phyloP scores from a whole-genome alignment of 2,113 vertebrate genomes.

The Nesogale talazaci region DNA sequence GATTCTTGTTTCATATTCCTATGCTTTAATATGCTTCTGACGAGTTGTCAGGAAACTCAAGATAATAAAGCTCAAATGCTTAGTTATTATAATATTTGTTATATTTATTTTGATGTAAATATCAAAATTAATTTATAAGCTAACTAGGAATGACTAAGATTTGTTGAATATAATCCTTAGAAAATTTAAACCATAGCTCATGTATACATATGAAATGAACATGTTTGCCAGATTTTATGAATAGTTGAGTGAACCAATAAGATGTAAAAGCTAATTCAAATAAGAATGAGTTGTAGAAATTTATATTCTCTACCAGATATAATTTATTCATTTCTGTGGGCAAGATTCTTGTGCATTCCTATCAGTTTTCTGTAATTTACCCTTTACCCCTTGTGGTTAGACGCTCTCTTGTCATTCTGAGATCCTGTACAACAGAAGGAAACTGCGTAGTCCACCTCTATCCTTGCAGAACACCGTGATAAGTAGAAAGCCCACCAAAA shows the following conservation, averaged over 20 bases:
- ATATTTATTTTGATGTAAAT: conserved; percentile 52
- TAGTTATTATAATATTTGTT: conserved; percentile 45
- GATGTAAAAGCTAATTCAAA: conserved; percentile 25
- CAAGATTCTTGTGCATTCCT: conserved; percentile 31
- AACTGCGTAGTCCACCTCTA: background rate
- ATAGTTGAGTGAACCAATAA: conserved; percentile 37
- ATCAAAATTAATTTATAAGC: conserved; percentile 53
- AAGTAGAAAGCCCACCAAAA: conserved; percentile 6
- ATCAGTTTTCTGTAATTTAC: conserved; percentile 48
- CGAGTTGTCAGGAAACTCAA: conserved; percentile 46
- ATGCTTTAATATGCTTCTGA: conserved; percentile 43
- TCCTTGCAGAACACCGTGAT: background rate
- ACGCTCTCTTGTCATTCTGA: background rate
- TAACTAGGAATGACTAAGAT: conserved; percentile 33
- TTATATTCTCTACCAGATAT: conserved; percentile 26
- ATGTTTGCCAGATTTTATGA: conserved; percentile 44
- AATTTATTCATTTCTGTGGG: conserved; percentile 39
- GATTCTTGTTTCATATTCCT: conserved; percentile 37
- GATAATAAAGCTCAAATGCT: conserved; percentile 22
- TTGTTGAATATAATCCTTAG: conserved; percentile 45
- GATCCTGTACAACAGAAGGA: background rate
- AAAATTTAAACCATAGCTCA: conserved; percentile 43
- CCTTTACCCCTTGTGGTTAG: background rate
- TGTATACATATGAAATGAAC: conserved; percentile 25
- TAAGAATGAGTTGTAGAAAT: conserved; percentile 38